A percentile compares a stretch with the other conserved stretches of the same genome.
These are phyloP conservation scores for Drosophila longiperda DNA, from an alignment of 2,888 invertebrate genomes.

Conservation along the genomic window DNA sequence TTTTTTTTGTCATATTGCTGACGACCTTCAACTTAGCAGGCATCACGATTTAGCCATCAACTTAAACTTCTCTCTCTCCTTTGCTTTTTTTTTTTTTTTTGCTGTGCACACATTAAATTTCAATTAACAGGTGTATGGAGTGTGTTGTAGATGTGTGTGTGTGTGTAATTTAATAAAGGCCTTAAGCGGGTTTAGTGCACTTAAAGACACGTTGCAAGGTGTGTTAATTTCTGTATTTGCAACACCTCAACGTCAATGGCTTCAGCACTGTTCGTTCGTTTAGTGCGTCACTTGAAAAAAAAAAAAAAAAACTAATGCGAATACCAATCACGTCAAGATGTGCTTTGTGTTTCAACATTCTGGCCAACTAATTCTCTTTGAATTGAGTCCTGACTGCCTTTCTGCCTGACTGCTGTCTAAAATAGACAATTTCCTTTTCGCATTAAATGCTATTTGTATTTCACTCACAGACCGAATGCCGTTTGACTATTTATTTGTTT, in stretches of 20 bases:
- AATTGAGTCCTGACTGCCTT: constrained; percentile 36
- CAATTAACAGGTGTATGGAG: constrained; percentile 43
- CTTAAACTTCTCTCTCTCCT: constrained; percentile 31
- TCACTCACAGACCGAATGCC: constrained; percentile 72
- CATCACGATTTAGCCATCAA: constrained; percentile 61
- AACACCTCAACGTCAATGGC: constrained; percentile 27
- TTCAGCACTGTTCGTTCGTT: constrained; percentile 15
- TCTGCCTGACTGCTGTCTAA: constrained; percentile 44
- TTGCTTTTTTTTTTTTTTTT: constrained; percentile 11
- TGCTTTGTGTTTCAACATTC: constrained; percentile 22
- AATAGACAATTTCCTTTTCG: constrained; percentile 80
- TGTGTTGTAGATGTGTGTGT: constrained; percentile 20
- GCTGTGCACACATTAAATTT: constrained; percentile 46
- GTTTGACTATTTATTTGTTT: constrained; percentile 79
- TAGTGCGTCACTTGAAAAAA: constrained; percentile 35
- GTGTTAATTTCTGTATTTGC: constrained; percentile 48
- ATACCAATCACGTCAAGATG: constrained; percentile 38
- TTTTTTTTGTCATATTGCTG: constrained; percentile 17
- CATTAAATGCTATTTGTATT: constrained; percentile 81
- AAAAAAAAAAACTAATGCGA: constrained; percentile 51
- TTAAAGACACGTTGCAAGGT: constrained; percentile 32
- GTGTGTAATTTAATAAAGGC: constrained; percentile 47
- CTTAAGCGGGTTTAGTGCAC: constrained; percentile 44
- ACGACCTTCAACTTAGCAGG: constrained; percentile 59
- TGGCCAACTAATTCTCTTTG: constrained; percentile 71